Percentiles rank a stretch among this genome's conserved stretches.
These are phyloP conservation scores for Habroteleia sp. DNA, from an alignment of 2,888 invertebrate species.

Conservation along the genomic window DNA sequence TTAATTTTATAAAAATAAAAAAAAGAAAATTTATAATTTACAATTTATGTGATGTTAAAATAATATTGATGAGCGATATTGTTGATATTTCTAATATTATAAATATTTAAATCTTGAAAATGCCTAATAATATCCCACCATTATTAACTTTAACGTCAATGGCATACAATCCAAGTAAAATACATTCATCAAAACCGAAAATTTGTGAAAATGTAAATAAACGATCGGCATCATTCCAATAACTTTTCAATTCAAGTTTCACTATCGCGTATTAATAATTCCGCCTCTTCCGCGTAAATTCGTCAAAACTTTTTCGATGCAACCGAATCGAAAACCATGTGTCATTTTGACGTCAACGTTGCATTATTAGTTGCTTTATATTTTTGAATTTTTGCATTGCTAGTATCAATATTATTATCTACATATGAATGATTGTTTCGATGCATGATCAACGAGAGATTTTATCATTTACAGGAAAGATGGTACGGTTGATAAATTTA, in stretches of 20 bases:
- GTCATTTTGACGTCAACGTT: conserved; percentile 40
- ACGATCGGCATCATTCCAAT: conserved; percentile 6
- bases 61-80: no score
- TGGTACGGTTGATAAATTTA: conserved; percentile 44
- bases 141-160: no score
- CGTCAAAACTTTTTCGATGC: conserved; percentile 32
- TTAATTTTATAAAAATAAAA: no score
- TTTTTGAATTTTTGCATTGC: conserved; percentile 37
- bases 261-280: conserved; percentile 27
- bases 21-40: no score
- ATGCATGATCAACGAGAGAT: conserved; percentile 56
- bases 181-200: conserved; percentile 20
- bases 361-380: conserved; percentile 26
- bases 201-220: conserved; percentile 23
- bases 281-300: conserved; percentile 19
- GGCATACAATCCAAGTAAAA: neutral
- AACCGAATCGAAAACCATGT: conserved; percentile 28
- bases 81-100: no score
- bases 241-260: conserved; percentile 20
- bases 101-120: no score
- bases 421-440: conserved; percentile 39
- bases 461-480: conserved; percentile 48
- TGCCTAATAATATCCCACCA: no score
- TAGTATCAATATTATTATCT: conserved; percentile 51
- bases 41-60: no score